Evolutionary conservation across 1,140 invertebrate species (phyloP).

Genomic region (Bombus breviceps): DNA sequence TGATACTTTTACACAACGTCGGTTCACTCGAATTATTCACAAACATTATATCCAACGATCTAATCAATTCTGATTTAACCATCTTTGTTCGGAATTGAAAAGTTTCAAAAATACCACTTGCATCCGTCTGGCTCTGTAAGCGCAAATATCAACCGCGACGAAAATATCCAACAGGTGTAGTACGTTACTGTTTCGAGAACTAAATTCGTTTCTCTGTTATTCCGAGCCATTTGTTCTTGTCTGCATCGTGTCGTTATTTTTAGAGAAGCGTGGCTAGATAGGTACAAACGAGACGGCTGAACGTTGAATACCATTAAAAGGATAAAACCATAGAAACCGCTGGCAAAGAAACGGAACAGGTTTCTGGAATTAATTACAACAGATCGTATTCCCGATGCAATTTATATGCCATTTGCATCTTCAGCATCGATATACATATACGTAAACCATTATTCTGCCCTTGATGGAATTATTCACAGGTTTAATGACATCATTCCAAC

Average conservation of each 20-base stretch:
- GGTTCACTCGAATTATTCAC: too few species aligned
- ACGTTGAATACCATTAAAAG: not conserved
- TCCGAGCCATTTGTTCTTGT: not conserved
- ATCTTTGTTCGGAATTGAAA: too few species aligned
- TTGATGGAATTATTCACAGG: not conserved
- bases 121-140: too few species aligned
- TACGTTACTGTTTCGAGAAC: not conserved
- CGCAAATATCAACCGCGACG: not conserved
- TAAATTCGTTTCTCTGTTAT: not conserved
- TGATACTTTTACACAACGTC: too few species aligned
- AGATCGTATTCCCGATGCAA: not conserved
- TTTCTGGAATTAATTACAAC: constrained; percentile 19
- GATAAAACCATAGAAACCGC: constrained; percentile 1
- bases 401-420: constrained; percentile 6
- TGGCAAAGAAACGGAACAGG: not conserved
- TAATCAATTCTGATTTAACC: too few species aligned
- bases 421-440: not conserved
- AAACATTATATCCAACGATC: too few species aligned
- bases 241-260: not conserved
- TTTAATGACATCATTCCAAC: not conserved
- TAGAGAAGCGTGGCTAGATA: not conserved
- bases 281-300: not conserved
- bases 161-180: not conserved
- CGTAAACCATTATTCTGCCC: not conserved
- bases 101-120: too few species aligned